Base-by-base conservation (phyloP, 2,888 invertebrate genomes). In the Cryptocephalus moraei region DNA sequence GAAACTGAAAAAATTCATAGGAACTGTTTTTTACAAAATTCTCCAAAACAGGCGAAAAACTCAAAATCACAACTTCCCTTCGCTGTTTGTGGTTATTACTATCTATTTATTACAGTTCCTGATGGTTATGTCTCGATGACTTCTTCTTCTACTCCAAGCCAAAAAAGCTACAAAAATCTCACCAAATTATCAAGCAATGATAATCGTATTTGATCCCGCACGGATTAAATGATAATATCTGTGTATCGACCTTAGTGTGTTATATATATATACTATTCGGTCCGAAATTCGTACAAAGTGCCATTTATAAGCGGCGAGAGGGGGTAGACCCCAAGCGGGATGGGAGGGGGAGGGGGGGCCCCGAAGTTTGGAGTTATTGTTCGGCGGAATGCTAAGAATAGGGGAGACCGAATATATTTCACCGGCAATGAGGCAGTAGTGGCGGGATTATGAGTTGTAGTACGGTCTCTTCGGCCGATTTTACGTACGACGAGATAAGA, bases 401-500 rank as follows among this genome's bases (percentile, higher is more conserved):
- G 61, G 62, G 62, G 59, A 60, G 12, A 56, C 56, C 57, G 45
- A 56, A 62, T 60, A 63, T 63, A 63, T 63, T 60, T 62, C 58
- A 60, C 60, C 56, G 61, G 60, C 62, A 62, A 63, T 58, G 61
- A 63, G 53, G 51, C 49, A 43, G 43, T 40, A 49, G 49, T 46
- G 48, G 45, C 47, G 47, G 48, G 51, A 45, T 54, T 52, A 52
- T 47, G 47, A 45, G 41, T 50, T 41, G 43, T 53, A 51, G 53
- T 49, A 48, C 53, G 42, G 53, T 53, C 13, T 33, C 33, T 47
- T 47, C 46, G 33, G 11, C 22, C 46, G 33, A 41, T n/a, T 31
- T 41, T 12, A n/a, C 3, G 22, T 6, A 22, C 3, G 6, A 22
- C 3, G 22, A 22, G 22, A 6, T 4, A 6, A 22, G 22, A 22